These are phyloP conservation scores for Syndactyla subalaris DNA, from an alignment of 2,797 vertebrate species.

Conservation along the genomic window DNA sequence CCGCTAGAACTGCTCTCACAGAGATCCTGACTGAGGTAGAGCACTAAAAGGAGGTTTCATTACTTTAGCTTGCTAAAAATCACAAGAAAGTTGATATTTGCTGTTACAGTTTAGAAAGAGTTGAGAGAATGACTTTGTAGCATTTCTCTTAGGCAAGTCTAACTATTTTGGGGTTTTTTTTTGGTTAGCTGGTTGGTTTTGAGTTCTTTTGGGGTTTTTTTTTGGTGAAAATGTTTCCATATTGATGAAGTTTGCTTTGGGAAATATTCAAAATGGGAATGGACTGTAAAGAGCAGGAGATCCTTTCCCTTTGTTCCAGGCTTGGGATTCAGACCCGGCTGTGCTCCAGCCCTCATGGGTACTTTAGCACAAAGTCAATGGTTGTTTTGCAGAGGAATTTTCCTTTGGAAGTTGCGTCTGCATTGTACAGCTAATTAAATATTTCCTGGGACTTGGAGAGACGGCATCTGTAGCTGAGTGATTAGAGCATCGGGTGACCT, in stretches of 20 bases:
- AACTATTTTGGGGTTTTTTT: background rate
- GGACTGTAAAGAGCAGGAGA: background rate
- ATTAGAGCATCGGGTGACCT: constrained; percentile 68
- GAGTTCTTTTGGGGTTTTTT: background rate
- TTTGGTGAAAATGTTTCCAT: background rate
- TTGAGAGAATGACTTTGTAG: background rate
- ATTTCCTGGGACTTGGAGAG: constrained; percentile 65
- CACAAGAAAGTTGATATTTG: background rate
- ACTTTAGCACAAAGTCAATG: background rate
- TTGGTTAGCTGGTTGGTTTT: background rate
- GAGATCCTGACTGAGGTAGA: background rate
- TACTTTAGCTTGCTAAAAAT: background rate
- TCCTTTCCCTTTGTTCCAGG: constrained; percentile 34
- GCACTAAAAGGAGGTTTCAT: background rate
- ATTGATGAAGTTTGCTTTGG: background rate
- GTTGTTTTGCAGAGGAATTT: constrained; percentile 61
- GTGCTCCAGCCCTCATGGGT: background rate
- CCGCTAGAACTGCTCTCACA: background rate
- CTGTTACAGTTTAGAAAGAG: background rate
- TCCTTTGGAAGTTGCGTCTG: constrained; percentile 55
- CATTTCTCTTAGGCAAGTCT: background rate
- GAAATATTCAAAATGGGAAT: background rate
- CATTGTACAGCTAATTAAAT: constrained; percentile 72
- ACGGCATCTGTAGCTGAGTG: constrained; percentile 56
- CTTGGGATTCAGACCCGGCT: background rate